These are phyloP conservation scores for Actinostola sp. DNA, from an alignment of 92 coral and sea anemone genomes.

Conservation along the genomic window DNA sequence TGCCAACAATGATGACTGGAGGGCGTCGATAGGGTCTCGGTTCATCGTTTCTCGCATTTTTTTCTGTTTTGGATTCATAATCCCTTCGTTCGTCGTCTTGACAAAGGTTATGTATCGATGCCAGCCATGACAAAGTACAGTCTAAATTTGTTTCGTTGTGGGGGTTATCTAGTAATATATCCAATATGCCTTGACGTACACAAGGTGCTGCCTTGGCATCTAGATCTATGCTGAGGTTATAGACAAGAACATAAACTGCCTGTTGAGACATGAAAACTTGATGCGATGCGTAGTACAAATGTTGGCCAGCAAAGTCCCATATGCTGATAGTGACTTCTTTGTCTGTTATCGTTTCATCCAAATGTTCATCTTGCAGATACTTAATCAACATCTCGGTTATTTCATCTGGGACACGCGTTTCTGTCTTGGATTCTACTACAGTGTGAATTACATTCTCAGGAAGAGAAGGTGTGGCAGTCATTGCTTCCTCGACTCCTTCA, in stretches of 20 bases:
- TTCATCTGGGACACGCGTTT: constrained; percentile 8
- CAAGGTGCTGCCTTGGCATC: constrained; percentile 32
- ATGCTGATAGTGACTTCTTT: constrained; percentile 19
- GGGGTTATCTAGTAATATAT: constrained; percentile 10
- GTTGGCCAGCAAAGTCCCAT: constrained; percentile 51
- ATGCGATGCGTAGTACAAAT: constrained; percentile 46
- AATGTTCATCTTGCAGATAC: not conserved
- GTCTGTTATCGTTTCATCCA: not conserved
- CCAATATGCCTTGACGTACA: constrained; percentile 30
- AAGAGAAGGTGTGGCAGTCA: not conserved
- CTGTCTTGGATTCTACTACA: too few species aligned
- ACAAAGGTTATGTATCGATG: constrained; percentile 10
- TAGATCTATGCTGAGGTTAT: constrained; percentile 21
- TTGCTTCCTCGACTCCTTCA: too few species aligned
- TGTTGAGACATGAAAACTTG: constrained; percentile 37
- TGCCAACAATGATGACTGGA: constrained; percentile 36
- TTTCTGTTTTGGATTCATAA: not conserved
- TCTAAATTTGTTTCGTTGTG: constrained; percentile 28
- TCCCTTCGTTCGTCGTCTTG: not conserved
- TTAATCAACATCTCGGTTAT: not conserved
- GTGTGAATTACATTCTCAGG: not conserved
- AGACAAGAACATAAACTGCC: constrained; percentile 30
- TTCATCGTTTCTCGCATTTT: too few species aligned
- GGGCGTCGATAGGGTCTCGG: too few species aligned
- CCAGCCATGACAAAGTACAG: constrained; percentile 29